Conservation (phyloP, 2,888 invertebrate species). For the Argynnis bischoffii region DNA sequence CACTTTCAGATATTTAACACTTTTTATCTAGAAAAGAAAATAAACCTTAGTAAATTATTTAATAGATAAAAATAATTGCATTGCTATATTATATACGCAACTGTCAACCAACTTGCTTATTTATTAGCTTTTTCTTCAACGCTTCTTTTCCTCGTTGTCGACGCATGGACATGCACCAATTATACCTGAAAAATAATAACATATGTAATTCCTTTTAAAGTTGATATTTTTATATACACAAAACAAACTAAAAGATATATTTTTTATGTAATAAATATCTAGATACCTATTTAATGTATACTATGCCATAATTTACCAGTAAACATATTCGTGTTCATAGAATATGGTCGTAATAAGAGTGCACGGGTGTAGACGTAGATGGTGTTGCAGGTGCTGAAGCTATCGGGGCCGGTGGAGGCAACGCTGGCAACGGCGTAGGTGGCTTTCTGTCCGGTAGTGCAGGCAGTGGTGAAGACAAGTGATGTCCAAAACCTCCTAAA, state of each 20-base stretch:
- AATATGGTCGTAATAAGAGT: slow-evolving; percentile 62
- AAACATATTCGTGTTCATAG: slow-evolving; percentile 38
- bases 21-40: too few species aligned
- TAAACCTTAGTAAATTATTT: too few species aligned
- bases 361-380: slow-evolving; percentile 63
- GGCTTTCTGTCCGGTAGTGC: slow-evolving; percentile 81
- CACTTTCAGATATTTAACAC: too few species aligned
- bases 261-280: too few species aligned
- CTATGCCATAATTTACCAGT: slow-evolving; percentile 11
- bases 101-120: neutral
- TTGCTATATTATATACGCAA: neutral
- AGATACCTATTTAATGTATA: too few species aligned
- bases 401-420: slow-evolving; percentile 66
- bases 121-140: neutral
- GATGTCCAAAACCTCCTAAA: slow-evolving; percentile 61
- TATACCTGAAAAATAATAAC: neutral
- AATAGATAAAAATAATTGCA: too few species aligned
- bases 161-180: slow-evolving; percentile 5
- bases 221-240: too few species aligned
- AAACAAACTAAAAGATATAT: too few species aligned
- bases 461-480: slow-evolving; percentile 65
- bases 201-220: too few species aligned
- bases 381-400: slow-evolving; percentile 64
- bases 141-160: neutral
- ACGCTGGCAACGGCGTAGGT: slow-evolving; percentile 79